Evolutionary conservation across 37 sponge, comb jelly and placozoan species (phyloP), one percentile per base, ranked within the genome.

Genomic region (Geodia barretti): DNA sequence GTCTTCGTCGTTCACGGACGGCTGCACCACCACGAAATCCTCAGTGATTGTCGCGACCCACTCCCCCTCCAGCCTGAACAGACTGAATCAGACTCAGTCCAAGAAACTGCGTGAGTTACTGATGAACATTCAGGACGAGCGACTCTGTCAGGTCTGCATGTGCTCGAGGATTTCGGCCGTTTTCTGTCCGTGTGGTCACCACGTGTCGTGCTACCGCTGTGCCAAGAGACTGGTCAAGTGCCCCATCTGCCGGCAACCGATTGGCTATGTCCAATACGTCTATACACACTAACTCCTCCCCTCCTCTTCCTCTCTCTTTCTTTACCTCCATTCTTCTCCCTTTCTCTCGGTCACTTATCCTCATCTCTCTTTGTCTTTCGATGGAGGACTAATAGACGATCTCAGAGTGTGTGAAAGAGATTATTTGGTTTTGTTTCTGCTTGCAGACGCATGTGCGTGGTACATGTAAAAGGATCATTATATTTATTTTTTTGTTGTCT

Each of bases 111-210:
- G 68, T n/a, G 75, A 82, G n/a, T 67, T 93, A 4, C 60, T 93
- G 26, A 82, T 85, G 39, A 93, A 88, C 73, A 93, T 93, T 32
- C 80, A 85, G 28, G 93, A 93, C 39, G 79, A 85, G 39, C 63
- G 75, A 37, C 61, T 82, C 30, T 94, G 95, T 67, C 80, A 79
- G 14, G 88, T 95, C 42, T 95, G 96, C 91, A 90, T 92, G 87
- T 91, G 89, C 66, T 79, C 82, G 8, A 76, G 73, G 0, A 81
- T 92, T 14, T 78, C 86, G 21, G 84, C 82, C 41, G 94, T 92
- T 5, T 95, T 95, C 84, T 92, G 93, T 73, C 96, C 96, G 1
- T 95, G 96, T 83, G 94, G 94, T 0, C 96, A 95, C 72, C 76
- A 86, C 42, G 84, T 95, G 38, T 72, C 90, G 37, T 95, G 96